These are phyloP conservation scores for Halichoerus grypus DNA, from an alignment of 2,113 vertebrate species.

Conservation along the genomic window DNA sequence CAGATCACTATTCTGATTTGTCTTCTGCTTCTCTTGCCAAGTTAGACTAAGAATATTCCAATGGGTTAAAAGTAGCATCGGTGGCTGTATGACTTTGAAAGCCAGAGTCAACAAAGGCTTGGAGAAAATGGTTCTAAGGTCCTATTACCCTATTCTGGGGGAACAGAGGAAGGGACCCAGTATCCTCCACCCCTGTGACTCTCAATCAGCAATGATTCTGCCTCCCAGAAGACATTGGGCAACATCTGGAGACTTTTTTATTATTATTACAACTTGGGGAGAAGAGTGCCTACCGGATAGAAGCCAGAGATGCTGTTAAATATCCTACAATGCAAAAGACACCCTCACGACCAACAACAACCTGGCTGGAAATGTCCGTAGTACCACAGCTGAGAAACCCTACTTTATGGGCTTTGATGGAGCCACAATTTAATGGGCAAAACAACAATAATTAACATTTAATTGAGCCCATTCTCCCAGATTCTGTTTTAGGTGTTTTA, in stretches of 20 bases:
- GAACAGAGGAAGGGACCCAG: not conserved
- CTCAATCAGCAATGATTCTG: not conserved
- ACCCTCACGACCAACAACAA: not conserved
- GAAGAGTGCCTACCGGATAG: not conserved
- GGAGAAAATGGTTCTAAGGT: constrained; percentile 5
- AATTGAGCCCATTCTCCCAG: not conserved
- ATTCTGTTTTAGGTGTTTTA: constrained; percentile 44
- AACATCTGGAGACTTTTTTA: not conserved
- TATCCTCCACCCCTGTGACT: not conserved
- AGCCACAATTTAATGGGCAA: not conserved
- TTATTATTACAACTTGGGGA: not conserved
- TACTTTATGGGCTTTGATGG: not conserved
- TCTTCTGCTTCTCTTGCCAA: constrained; percentile 43
- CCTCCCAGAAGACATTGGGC: not conserved
- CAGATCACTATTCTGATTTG: constrained; percentile 43
- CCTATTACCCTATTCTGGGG: not conserved
- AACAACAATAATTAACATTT: not conserved
- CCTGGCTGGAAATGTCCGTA: not conserved
- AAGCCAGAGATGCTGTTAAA: not conserved
- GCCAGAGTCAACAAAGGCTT: constrained; percentile 12
- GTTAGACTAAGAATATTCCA: constrained; percentile 11
- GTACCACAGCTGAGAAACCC: not conserved
- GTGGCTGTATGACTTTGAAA: not conserved
- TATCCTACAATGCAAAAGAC: not conserved
- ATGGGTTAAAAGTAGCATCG: not conserved